Conservation (phyloP, 2,888 invertebrate species). For the Rugalucina vietnamica region DNA sequence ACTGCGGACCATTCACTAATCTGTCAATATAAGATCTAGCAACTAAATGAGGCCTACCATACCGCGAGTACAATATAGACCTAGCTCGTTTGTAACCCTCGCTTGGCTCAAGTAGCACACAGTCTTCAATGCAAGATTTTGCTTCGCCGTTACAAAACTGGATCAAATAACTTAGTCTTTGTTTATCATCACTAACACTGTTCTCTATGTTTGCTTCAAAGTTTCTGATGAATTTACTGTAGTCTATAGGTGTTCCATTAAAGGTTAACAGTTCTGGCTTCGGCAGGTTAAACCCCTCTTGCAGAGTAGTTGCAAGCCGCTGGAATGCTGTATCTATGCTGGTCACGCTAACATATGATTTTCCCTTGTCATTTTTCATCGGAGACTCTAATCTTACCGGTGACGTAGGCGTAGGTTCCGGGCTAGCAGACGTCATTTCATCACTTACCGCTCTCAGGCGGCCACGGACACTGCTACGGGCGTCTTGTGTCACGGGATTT, state of each 20-base stretch:
- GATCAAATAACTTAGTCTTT: slow-evolving; percentile 24
- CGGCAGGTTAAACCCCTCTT: slow-evolving; percentile 26
- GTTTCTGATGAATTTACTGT: neutral
- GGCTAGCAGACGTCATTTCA: neutral
- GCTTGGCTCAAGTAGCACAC: slow-evolving; percentile 29
- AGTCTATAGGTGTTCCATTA: neutral
- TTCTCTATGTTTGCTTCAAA: slow-evolving; percentile 14
- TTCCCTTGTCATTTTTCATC: neutral
- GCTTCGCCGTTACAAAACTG: slow-evolving; percentile 19
- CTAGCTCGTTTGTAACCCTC: slow-evolving; percentile 25
- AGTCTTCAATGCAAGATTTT: slow-evolving; percentile 22
- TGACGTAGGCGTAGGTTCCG: neutral
- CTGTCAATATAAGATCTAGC: slow-evolving; percentile 29
- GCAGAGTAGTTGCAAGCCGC: slow-evolving; percentile 12
- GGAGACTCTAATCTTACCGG: neutral
- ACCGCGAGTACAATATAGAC: slow-evolving; percentile 19
- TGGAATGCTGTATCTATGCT: slow-evolving; percentile 8
- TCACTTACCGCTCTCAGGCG: neutral
- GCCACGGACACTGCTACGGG: neutral
- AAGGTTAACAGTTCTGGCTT: slow-evolving; percentile 36
- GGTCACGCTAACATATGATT: slow-evolving; percentile 7
- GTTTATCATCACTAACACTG: slow-evolving; percentile 5
- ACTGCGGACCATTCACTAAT: slow-evolving; percentile 9
- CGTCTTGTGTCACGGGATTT: neutral
- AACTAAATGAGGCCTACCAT: slow-evolving; percentile 36